Conservation (phyloP, 2,888 invertebrate genomes). For the Philonicus albiceps region DNA sequence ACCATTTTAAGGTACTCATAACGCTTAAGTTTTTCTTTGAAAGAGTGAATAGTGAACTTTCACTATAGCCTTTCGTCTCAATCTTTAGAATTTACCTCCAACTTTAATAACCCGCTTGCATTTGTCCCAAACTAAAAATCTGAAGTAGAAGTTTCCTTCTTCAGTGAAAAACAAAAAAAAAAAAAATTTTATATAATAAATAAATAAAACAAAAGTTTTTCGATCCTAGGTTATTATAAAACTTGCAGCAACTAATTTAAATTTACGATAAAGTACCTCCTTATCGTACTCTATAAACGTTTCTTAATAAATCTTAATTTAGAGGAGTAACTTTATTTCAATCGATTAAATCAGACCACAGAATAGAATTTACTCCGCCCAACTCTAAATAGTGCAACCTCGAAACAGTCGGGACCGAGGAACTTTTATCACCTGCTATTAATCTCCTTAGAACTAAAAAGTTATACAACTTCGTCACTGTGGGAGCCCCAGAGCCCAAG, state of each 20-base stretch:
- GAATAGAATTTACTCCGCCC: neutral
- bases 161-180: neutral
- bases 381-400: neutral
- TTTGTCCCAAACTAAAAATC: neutral
- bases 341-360: slow-evolving; percentile 13
- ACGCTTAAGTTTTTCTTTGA: neutral
- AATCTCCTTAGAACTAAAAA: slow-evolving; percentile 9
- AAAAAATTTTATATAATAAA: neutral
- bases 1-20: too few relatives aligned
- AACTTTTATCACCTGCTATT: slow-evolving; percentile 12
- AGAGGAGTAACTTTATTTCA: neutral
- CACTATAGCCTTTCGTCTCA: neutral
- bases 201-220: neutral
- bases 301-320: neutral
- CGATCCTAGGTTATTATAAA: neutral
- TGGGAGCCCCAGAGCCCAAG: neutral
- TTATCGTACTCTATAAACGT: neutral
- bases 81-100: neutral
- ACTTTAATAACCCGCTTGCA: neutral
- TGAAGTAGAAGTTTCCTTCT: neutral
- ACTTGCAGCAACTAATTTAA: neutral
- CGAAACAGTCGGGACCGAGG: neutral
- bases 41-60: neutral
- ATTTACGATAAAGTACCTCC: neutral
- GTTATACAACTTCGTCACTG: slow-evolving; percentile 14